phyloP scores from a whole-genome alignment of 1,140 invertebrate species.

The Drosophila pseudoobscura region DNA sequence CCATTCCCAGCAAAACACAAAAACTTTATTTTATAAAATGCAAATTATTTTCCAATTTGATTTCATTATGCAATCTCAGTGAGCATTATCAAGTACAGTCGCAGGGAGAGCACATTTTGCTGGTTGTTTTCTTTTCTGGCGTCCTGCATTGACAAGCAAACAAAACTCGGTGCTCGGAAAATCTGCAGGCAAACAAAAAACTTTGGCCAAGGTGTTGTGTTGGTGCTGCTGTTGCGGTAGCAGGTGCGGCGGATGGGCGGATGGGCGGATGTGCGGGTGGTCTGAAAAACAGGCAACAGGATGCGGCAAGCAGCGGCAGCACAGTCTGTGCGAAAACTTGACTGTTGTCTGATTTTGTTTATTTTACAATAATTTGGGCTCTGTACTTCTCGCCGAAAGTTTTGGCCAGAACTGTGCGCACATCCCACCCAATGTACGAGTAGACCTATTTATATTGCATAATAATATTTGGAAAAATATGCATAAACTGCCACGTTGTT shows the following conservation, averaged over 20 bases:
- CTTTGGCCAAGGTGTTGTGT: constrained; percentile 65
- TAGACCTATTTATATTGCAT: constrained; percentile 31
- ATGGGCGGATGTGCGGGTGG: not conserved
- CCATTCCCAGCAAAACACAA: constrained; percentile 12
- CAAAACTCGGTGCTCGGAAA: constrained; percentile 51
- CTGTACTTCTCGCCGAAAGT: constrained; percentile 21
- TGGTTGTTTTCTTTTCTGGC: constrained; percentile 36
- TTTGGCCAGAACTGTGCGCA: constrained; percentile 5
- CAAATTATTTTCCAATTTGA: constrained; percentile 75
- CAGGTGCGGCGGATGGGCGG: constrained; percentile 53
- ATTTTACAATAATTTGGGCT: constrained; percentile 57
- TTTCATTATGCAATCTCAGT: constrained; percentile 58
- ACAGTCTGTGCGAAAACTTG: constrained; percentile 67
- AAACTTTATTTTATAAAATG: constrained; percentile 73
- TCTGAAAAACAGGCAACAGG: constrained; percentile 1
- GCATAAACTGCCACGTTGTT: constrained; percentile 38
- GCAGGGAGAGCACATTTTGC: constrained; percentile 9
- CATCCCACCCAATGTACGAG: not conserved
- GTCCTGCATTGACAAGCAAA: constrained; percentile 70
- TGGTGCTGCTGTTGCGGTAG: constrained; percentile 43
- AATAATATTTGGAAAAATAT: constrained; percentile 49
- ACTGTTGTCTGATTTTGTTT: constrained; percentile 52
- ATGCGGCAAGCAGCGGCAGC: constrained; percentile 16
- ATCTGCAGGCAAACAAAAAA: constrained; percentile 53
- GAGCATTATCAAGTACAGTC: constrained; percentile 53